Percentiles rank a stretch among this genome's conserved stretches.
These are phyloP conservation scores for Tachysurus vachellii DNA, from an alignment of 2,113 vertebrate genomes.

Conservation along the genomic window DNA sequence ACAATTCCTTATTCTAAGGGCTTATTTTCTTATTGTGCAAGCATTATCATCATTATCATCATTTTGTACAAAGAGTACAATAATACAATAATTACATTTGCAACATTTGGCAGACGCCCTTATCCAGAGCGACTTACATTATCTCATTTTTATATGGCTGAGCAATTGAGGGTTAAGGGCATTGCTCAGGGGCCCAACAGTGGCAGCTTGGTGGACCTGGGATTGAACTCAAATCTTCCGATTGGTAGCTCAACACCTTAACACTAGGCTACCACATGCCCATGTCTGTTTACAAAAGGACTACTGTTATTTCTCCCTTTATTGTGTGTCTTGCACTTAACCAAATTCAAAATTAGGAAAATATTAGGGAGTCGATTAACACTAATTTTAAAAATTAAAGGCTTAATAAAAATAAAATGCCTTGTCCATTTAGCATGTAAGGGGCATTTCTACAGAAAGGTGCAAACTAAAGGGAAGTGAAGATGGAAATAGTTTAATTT, in stretches of 20 bases:
- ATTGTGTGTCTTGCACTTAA: neutral
- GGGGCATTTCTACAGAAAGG: neutral
- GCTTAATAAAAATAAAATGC: neutral
- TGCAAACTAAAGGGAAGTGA: neutral
- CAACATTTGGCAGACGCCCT: too few relatives aligned
- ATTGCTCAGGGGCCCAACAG: too few relatives aligned
- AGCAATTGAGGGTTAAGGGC: too few relatives aligned
- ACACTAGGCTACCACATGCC: too few relatives aligned
- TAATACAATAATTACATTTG: too few relatives aligned
- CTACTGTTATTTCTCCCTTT: neutral
- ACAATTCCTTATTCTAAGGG: neutral
- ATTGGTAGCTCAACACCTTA: too few relatives aligned
- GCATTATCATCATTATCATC: neutral
- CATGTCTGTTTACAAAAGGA: too few relatives aligned
- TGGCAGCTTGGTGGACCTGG: too few relatives aligned
- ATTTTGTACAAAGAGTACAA: neutral
- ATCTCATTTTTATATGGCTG: too few relatives aligned
- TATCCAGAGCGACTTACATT: too few relatives aligned
- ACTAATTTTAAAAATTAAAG: too few relatives aligned
- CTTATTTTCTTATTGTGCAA: neutral
- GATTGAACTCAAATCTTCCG: too few relatives aligned
- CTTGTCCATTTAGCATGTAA: neutral
- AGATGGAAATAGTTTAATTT: neutral
- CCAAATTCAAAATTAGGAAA: neutral
- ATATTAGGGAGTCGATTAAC: neutral